These are phyloP conservation scores for Melanaphis sacchari DNA, from an alignment of 1,140 invertebrate species.

Conservation along the genomic window DNA sequence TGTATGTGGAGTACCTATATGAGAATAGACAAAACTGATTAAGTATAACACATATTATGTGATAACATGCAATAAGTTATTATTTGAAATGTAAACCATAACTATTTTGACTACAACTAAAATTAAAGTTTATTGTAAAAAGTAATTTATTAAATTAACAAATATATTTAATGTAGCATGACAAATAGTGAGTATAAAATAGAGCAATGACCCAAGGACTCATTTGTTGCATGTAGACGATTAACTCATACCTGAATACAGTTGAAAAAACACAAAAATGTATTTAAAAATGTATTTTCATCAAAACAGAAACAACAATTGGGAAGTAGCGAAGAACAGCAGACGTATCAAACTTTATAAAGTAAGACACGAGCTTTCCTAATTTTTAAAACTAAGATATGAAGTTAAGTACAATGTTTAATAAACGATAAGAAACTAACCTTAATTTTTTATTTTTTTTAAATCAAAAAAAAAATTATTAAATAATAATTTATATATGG, in stretches of 20 bases:
- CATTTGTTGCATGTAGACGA: neutral
- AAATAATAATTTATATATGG: neutral
- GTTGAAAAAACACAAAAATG: neutral
- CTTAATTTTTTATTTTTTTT: neutral
- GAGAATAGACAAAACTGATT: neutral
- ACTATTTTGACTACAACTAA: neutral
- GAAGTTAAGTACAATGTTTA: constrained; percentile 9
- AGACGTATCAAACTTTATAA: constrained; percentile 10
- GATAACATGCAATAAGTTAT: neutral
- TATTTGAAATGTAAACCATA: neutral
- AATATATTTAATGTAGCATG: neutral
- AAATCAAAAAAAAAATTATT: neutral
- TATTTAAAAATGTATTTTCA: neutral
- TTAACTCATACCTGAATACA: neutral
- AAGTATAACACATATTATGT: neutral
- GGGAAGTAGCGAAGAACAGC: neutral
- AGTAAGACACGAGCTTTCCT: constrained; percentile 35
- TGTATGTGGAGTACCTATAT: neutral
- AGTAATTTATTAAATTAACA: neutral
- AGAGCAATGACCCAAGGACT: neutral
- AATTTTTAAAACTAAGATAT: neutral
- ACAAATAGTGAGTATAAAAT: neutral
- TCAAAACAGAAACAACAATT: neutral
- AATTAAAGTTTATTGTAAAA: neutral
- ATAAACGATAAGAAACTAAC: constrained; percentile 30